phyloP scores from a whole-genome alignment of 2,797 vertebrate species.

The Paramormyrops hopkinsi region DNA sequence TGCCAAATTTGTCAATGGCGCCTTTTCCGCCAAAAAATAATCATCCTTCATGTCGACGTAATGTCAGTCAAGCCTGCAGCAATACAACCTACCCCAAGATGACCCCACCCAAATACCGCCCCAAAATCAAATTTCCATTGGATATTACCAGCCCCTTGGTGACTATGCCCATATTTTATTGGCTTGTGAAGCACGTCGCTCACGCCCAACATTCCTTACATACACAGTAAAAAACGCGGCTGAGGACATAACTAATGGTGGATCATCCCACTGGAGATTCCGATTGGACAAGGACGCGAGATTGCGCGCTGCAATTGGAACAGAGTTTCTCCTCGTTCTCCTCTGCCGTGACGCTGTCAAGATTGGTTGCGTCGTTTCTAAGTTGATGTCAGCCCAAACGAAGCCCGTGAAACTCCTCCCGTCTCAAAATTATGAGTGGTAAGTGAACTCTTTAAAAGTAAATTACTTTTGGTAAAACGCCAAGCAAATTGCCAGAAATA shows the following conservation, averaged over 20 bases:
- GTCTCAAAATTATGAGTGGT: conserved; percentile 73
- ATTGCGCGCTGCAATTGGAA: conserved; percentile 19
- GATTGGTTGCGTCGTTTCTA: conserved; percentile 68
- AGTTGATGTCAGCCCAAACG: conserved; percentile 69
- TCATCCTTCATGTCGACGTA: conserved; percentile 34
- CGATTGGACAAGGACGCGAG: conserved; percentile 21
- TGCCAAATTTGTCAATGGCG: conserved; percentile 38
- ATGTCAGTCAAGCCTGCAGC: conserved; percentile 50
- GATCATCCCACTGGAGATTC: background rate
- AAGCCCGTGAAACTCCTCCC: conserved; percentile 68
- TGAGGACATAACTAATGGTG: background rate
- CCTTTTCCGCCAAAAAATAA: conserved; percentile 46
- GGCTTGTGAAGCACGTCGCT: conserved; percentile 40
- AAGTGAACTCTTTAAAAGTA: conserved; percentile 54
- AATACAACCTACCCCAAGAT: conserved; percentile 46
- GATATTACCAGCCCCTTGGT: conserved; percentile 6
- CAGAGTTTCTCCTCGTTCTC: conserved; percentile 27
- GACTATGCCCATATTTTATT: conserved; percentile 38
- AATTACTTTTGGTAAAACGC: conserved; percentile 19
- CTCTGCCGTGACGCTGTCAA: conserved; percentile 54
- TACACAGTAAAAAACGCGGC: background rate
- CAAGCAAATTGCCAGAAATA: conserved; percentile 5
- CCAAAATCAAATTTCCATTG: conserved; percentile 39
- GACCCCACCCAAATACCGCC: conserved; percentile 38
- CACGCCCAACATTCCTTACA: background rate